These are phyloP conservation scores for Condylostylus longicornis DNA, from an alignment of 1,140 invertebrate genomes.

Conservation along the genomic window DNA sequence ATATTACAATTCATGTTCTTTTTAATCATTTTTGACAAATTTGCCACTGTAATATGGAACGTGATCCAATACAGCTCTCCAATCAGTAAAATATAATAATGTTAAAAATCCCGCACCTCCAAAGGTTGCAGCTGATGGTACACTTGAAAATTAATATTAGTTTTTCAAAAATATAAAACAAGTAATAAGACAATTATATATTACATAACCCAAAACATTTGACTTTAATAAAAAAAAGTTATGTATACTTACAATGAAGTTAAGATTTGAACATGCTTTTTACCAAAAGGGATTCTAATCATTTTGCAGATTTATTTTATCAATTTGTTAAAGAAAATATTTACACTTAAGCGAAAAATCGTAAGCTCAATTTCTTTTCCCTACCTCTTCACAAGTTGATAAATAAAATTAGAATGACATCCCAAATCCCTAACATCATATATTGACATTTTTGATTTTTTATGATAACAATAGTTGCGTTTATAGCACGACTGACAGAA, in stretches of 20 bases:
- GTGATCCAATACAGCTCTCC: slow-evolving; percentile 52
- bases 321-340: too few relatives aligned
- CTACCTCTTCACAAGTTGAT: too few relatives aligned
- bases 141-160: slow-evolving; percentile 30
- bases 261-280: slow-evolving; percentile 26
- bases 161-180: background rate
- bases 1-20: too few relatives aligned
- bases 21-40: slow-evolving; percentile 39
- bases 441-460: too few relatives aligned
- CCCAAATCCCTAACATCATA: too few relatives aligned
- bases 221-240: background rate
- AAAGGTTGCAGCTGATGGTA: slow-evolving; percentile 42
- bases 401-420: too few relatives aligned
- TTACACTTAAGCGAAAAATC: too few relatives aligned
- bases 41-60: slow-evolving; percentile 60
- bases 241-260: slow-evolving; percentile 37
- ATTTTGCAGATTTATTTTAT: slow-evolving; percentile 2
- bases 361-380: too few relatives aligned
- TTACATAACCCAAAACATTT: background rate
- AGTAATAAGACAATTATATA: slow-evolving; percentile 4
- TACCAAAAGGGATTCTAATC: slow-evolving; percentile 26
- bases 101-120: slow-evolving; percentile 40
- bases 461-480: too few relatives aligned
- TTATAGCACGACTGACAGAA: too few relatives aligned
- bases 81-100: slow-evolving; percentile 58